phyloP scores from a whole-genome alignment of 2,888 invertebrate genomes.

The Pyrocoelia pectoralis region DNA sequence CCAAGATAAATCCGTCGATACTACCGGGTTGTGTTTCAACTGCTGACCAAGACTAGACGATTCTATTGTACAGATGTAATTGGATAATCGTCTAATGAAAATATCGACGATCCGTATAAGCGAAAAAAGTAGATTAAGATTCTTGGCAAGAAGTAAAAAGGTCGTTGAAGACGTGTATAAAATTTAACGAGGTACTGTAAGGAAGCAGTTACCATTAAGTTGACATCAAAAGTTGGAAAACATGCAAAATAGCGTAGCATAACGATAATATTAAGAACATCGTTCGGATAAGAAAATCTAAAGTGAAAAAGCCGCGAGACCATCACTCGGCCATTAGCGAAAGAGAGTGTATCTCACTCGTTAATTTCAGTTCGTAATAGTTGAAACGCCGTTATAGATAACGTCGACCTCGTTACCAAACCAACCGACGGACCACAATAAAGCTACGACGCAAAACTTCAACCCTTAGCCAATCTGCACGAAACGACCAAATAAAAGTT shows the following conservation, averaged over 20 bases:
- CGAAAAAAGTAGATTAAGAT: constrained; percentile 26
- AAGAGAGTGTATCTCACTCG: constrained; percentile 37
- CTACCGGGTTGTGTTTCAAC: too few species aligned
- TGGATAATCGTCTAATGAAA: not conserved
- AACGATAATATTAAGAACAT: constrained; percentile 20
- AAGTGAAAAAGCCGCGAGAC: constrained; percentile 3
- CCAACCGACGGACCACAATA: constrained; percentile 31
- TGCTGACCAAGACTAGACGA: too few species aligned
- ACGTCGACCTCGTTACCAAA: constrained; percentile 34
- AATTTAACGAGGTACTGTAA: constrained; percentile 29
- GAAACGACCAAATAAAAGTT: constrained; percentile 37
- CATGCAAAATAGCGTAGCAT: constrained; percentile 27
- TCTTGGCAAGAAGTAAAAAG: constrained; percentile 18
- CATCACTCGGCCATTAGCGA: constrained; percentile 37
- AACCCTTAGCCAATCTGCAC: constrained; percentile 34
- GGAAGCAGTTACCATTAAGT: constrained; percentile 29
- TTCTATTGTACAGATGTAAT: not conserved
- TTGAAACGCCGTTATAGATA: constrained; percentile 33
- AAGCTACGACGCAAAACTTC: constrained; percentile 27
- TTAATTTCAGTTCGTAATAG: constrained; percentile 42
- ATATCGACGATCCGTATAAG: not conserved
- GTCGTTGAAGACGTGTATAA: constrained; percentile 22
- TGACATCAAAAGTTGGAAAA: constrained; percentile 30
- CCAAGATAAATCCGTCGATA: too few species aligned
- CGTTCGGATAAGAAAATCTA: constrained; percentile 22